Evolutionary conservation across 2,797 vertebrate species (phyloP).

Genomic region (Clarias pachynema): DNA sequence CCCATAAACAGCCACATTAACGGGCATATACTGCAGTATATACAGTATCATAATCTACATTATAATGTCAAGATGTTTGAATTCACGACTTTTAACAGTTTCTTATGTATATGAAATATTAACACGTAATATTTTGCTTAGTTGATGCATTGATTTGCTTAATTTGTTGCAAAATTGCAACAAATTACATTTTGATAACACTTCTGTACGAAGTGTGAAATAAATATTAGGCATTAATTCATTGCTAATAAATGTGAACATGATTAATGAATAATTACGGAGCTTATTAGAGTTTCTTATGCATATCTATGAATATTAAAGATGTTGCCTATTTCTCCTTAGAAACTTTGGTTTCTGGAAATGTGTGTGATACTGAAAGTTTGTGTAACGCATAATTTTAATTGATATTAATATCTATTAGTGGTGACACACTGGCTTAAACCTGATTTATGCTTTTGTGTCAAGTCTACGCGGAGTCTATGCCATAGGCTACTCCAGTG

Average conservation of each 20-base stretch:
- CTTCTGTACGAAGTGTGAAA: neutral
- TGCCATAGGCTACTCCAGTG: too few species aligned
- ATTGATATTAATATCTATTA: neutral
- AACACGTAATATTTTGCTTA: neutral
- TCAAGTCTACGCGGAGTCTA: too few species aligned
- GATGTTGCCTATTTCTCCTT: neutral
- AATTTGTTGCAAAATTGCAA: neutral
- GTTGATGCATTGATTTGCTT: neutral
- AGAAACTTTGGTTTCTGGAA: neutral
- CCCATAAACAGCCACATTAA: constrained; percentile 2
- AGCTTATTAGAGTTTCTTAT: neutral
- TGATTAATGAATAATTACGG: neutral
- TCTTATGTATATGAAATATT: neutral
- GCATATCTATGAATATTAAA: neutral
- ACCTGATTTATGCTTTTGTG: too few species aligned
- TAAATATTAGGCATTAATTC: neutral
- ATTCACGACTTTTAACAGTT: neutral
- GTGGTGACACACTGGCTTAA: too few species aligned
- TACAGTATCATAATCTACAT: neutral
- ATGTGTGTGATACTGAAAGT: neutral
- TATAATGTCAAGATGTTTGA: neutral
- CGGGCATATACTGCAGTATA: neutral
- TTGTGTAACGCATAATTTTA: neutral
- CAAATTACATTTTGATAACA: neutral
- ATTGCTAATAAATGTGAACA: neutral